phyloP scores from a whole-genome alignment of 2,888 invertebrate species.

The Pollenia griseotomentosa region DNA sequence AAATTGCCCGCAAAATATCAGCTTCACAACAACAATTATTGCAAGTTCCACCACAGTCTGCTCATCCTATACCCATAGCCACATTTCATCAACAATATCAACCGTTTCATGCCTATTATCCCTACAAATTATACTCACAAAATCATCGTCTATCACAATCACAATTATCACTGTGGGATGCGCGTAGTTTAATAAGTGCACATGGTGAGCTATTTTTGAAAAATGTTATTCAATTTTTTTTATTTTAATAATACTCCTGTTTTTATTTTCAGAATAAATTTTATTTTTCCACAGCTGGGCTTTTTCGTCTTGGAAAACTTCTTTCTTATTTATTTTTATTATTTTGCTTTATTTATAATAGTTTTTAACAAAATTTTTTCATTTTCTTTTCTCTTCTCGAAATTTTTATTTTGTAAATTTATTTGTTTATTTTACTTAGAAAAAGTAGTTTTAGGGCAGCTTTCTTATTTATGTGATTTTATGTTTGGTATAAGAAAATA shows the following conservation, averaged over 20 bases:
- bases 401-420: slow-evolving; percentile 38
- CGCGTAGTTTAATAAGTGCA: slow-evolving; percentile 83
- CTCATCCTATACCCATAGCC: slow-evolving; percentile 82
- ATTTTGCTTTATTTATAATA: slow-evolving; percentile 56
- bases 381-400: slow-evolving; percentile 13
- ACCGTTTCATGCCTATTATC: slow-evolving; percentile 80
- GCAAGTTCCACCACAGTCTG: slow-evolving; percentile 74
- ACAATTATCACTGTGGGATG: slow-evolving; percentile 83
- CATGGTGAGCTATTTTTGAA: slow-evolving; percentile 77
- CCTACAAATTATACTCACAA: slow-evolving; percentile 82
- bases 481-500: slow-evolving; percentile 21
- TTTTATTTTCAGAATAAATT: slow-evolving; percentile 77
- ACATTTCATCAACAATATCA: slow-evolving; percentile 81
- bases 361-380: slow-evolving; percentile 44
- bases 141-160: slow-evolving; percentile 83
- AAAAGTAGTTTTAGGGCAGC: slow-evolving; percentile 46
- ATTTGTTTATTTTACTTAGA: slow-evolving; percentile 26
- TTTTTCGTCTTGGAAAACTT: slow-evolving; percentile 19
- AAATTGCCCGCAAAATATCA: slow-evolving; percentile 83
- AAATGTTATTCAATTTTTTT: background rate
- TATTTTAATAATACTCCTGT: background rate
- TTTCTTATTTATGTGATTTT: slow-evolving; percentile 63
- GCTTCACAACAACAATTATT: slow-evolving; percentile 79
- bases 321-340: slow-evolving; percentile 61
- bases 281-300: slow-evolving; percentile 13